Evolutionary conservation across 2,888 invertebrate genomes (phyloP).

Genomic region (Drosophila neonasuta): DNA sequence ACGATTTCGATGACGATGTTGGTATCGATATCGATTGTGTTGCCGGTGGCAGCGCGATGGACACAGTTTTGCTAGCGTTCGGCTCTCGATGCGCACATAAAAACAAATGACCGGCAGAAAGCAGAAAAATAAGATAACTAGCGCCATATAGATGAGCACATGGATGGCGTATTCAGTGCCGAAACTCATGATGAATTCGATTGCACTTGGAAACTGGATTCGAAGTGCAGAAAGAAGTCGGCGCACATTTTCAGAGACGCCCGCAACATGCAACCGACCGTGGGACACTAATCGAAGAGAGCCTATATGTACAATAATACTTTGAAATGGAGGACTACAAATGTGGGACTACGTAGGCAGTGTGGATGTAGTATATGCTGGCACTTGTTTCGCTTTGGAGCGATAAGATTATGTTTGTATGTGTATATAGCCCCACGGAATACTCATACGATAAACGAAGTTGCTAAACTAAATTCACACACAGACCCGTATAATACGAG

Average conservation of each 20-base stretch:
- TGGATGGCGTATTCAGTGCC: constrained; percentile 40
- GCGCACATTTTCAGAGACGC: constrained; percentile 33
- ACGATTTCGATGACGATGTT: constrained; percentile 29
- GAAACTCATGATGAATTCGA: constrained; percentile 38
- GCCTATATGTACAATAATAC: constrained; percentile 16
- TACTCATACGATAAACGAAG: constrained; percentile 35
- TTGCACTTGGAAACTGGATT: not conserved
- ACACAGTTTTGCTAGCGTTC: constrained; percentile 62
- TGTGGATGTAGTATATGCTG: constrained; percentile 9
- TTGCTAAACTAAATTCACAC: constrained; percentile 33
- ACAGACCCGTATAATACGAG: not conserved
- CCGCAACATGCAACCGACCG: constrained; percentile 43
- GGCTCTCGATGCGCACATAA: constrained; percentile 63
- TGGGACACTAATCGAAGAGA: constrained; percentile 40
- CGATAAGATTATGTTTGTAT: constrained; percentile 49
- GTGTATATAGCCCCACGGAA: constrained; percentile 27
- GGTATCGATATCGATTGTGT: constrained; percentile 28
- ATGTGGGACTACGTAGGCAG: not conserved
- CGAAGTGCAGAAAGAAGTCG: not conserved
- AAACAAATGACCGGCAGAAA: constrained; percentile 68
- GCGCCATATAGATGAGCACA: constrained; percentile 49
- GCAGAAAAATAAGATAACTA: constrained; percentile 57
- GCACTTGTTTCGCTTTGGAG: constrained; percentile 31
- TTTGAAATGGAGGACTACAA: constrained; percentile 18
- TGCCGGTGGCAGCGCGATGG: constrained; percentile 42